Conservation (phyloP, 2,888 invertebrate genomes). For the Cancer borealis region DNA sequence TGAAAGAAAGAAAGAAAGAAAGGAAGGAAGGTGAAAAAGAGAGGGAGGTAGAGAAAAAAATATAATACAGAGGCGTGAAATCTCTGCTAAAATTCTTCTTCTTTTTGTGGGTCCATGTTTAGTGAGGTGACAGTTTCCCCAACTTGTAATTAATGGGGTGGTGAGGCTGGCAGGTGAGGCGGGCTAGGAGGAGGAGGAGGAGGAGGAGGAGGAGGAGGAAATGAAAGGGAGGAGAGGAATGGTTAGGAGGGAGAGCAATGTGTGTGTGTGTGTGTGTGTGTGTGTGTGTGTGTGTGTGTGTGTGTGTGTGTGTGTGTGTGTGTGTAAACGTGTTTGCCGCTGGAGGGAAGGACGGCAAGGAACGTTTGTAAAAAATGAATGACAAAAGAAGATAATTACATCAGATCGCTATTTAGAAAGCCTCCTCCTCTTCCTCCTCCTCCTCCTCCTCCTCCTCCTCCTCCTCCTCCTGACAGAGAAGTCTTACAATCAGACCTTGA, state of each 20-base stretch:
- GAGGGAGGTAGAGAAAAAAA: not conserved
- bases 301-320: not conserved
- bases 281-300: not conserved
- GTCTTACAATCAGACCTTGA: no score
- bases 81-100: not conserved
- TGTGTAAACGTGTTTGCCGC: no score
- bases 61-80: not conserved
- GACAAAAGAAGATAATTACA: no score
- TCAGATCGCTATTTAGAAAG: no score
- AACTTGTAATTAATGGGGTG: not conserved
- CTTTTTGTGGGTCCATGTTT: not conserved
- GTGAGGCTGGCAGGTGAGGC: not conserved
- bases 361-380: no score
- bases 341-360: no score
- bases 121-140: conserved; percentile 13
- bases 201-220: no score
- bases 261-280: conserved; percentile 37
- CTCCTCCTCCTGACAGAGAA: no score
- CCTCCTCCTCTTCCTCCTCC: not conserved
- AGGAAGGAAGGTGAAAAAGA: not conserved
- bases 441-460: not conserved
- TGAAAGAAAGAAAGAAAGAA: not conserved
- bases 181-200: not conserved
- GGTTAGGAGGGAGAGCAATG: not conserved
- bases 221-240: not conserved